Percentiles rank a stretch among this genome's conserved stretches.
These are phyloP conservation scores for Zonitis immaculata DNA, from an alignment of 2,888 invertebrate species.

Conservation along the genomic window DNA sequence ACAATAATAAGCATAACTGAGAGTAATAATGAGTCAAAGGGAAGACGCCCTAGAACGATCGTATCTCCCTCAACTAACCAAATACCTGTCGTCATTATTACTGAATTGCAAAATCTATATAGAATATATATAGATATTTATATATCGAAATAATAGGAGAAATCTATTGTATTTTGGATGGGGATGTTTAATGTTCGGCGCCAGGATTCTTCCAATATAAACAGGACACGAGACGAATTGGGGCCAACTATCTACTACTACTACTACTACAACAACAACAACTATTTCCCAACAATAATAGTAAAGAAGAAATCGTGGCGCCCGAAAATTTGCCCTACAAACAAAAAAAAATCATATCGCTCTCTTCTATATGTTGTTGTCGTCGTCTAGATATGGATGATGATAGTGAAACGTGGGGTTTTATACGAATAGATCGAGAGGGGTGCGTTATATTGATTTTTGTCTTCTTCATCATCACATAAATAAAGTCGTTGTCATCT, in stretches of 20 bases:
- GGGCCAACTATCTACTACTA: not conserved
- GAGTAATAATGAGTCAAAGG: conserved; percentile 30
- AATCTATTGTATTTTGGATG: no score
- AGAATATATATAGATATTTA: no score
- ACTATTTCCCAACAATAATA: not conserved
- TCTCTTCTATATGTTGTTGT: no score
- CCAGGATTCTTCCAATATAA: not conserved
- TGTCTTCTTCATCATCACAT: conserved; percentile 3
- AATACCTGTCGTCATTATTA: not conserved
- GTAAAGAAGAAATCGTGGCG: not conserved
- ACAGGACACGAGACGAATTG: not conserved
- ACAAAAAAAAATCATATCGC: conserved; percentile 5
- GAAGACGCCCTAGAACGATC: not conserved
- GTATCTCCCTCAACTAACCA: not conserved
- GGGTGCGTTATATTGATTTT: conserved; percentile 14
- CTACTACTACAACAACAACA: no score
- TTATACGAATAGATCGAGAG: not conserved
- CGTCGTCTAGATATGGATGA: no score
- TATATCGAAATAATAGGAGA: no score
- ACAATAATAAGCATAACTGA: conserved; percentile 30
- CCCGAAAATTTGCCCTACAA: conserved; percentile 24
- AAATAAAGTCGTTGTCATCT: conserved; percentile 12
- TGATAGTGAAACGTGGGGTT: no score
- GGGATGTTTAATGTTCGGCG: not conserved
- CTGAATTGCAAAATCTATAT: no score